Conservation (phyloP, 2,797 vertebrate species). For the Petrocephalus schoutedeni region DNA sequence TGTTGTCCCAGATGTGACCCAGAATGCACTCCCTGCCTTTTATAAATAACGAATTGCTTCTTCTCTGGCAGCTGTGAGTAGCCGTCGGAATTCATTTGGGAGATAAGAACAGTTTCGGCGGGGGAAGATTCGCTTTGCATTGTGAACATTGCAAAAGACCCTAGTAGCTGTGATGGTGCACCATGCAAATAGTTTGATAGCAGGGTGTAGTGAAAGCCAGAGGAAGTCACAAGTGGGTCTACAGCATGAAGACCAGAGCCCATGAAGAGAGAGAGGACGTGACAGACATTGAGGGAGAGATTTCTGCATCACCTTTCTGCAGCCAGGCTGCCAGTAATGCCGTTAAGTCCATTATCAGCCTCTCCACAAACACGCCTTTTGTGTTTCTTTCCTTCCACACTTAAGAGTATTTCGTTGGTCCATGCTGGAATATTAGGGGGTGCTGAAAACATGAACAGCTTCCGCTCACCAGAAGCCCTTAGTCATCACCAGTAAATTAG, state of each 20-base stretch:
- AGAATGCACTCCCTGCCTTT: neutral
- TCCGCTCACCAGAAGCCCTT: neutral
- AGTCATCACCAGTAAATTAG: neutral
- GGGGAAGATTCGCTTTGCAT: neutral
- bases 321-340: neutral
- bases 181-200: neutral
- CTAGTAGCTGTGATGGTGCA: neutral
- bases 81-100: neutral
- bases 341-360: neutral
- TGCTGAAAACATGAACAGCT: neutral
- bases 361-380: neutral
- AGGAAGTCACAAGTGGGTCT: neutral
- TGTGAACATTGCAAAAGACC: neutral
- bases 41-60: neutral
- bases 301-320: neutral
- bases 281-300: neutral
- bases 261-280: neutral
- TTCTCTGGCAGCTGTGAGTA: neutral
- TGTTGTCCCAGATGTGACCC: neutral
- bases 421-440: neutral
- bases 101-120: neutral
- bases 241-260: neutral
- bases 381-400: neutral
- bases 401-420: neutral
- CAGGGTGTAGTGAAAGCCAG: neutral